Evolutionary conservation across 2,113 vertebrate species (phyloP), one percentile per base, ranked within the genome.

Genomic region (Trematocara marginatum): DNA sequence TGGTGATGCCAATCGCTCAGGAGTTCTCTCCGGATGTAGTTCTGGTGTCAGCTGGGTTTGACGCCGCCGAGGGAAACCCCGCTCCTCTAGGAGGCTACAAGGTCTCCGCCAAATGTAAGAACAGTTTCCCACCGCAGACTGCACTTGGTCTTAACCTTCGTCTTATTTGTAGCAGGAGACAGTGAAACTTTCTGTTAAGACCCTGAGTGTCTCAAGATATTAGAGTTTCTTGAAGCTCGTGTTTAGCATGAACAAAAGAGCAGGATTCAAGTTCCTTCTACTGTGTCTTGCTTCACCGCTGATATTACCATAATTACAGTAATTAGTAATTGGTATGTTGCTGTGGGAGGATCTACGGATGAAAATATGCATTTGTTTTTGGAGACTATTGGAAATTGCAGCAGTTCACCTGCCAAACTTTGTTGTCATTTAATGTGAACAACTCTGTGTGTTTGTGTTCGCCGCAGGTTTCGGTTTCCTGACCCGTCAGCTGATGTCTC

Each of bases 91-190:
- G 98, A 4, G 98, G 98, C 83, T 99, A 99, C 96, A 97, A 96
- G 88, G 98, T 99, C 90, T 97, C 98, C 1, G 97, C 98, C 89
- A 99, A 98, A 96, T 99, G 98, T 99, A 96, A 97, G 98, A 78
- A 85, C 8, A 3, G 31, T 6, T 76, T 56, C 83, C 82, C n/a
- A 82, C 78, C 64, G 9, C 84, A 49, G 40, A 23, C 57, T 78
- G 71, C 23, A 57, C 57, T 45, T 56, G 34, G 20, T 4, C 69
- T 64, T 20, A 23, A 64, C 20, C 31, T 64, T 51, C 57, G 40
- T 42, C 54, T 59, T 5, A 4, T 66, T 74, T 45, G 79, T 23
- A 74, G 8, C 38, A 10, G 26, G 4, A 9, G 54, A 34, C 13
- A 47, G n/a, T 52, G 69, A 47, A 79, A 71, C 54, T 66, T 56